These are phyloP conservation scores for Nowickia ferox DNA, from an alignment of 2,888 invertebrate species.

Conservation along the genomic window DNA sequence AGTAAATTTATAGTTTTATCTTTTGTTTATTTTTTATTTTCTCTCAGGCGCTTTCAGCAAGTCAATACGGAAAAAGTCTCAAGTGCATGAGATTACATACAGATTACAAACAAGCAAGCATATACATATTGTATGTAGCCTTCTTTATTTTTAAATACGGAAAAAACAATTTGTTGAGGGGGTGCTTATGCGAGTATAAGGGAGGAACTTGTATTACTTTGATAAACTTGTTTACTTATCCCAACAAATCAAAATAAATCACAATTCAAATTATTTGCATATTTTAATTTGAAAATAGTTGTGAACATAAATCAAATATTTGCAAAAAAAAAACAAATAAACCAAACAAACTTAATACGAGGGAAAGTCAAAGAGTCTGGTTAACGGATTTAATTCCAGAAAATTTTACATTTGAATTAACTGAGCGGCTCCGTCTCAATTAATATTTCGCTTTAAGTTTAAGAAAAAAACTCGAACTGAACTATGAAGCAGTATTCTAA, in stretches of 20 bases:
- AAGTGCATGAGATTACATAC: neutral
- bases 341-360: no score
- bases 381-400: no score
- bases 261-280: no score
- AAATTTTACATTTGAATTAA: no score
- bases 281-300: no score
- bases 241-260: neutral
- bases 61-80: neutral
- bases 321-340: no score
- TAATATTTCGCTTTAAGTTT: no score
- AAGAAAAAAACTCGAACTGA: no score
- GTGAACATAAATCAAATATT: no score
- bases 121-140: neutral
- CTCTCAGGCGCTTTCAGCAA: neutral
- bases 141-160: neutral
- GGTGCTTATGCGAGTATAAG: neutral
- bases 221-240: neutral
- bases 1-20: slow-evolving; percentile 11
- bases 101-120: neutral
- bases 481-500: no score
- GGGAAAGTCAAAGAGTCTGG: no score
- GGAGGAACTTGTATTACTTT: neutral
- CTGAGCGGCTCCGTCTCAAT: no score
- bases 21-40: neutral
- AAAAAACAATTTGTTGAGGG: neutral